A percentile compares a stretch with the other conserved stretches of the same genome.
phyloP scores from a whole-genome alignment of 1,140 invertebrate genomes.

The Bombus turneri region DNA sequence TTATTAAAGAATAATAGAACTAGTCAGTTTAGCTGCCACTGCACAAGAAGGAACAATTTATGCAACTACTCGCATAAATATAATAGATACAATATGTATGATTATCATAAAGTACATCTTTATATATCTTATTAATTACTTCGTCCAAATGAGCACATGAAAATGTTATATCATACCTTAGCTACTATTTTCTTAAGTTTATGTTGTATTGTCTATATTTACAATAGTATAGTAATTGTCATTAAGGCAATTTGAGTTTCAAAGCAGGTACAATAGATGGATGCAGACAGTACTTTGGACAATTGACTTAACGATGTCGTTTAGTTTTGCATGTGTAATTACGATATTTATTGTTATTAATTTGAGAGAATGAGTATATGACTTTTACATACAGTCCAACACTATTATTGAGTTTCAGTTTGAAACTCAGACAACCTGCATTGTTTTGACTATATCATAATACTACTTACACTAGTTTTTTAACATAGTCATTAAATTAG shows the following conservation, averaged over 20 bases:
- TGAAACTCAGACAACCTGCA: constrained; percentile 62
- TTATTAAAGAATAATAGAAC: constrained; percentile 74
- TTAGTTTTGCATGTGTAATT: constrained; percentile 40
- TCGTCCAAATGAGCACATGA: constrained; percentile 72
- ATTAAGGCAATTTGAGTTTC: constrained; percentile 81
- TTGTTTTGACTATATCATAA: constrained; percentile 46
- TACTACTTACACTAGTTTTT: constrained; percentile 50
- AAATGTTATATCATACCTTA: constrained; percentile 60
- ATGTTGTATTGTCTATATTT: constrained; percentile 78
- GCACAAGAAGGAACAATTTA: constrained; percentile 67
- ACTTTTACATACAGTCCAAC: constrained; percentile 56
- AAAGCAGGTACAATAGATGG: constrained; percentile 78
- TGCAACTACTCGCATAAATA: constrained; percentile 72
- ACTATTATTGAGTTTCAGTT: constrained; percentile 64
- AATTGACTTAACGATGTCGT: constrained; percentile 59
- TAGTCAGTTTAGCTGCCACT: constrained; percentile 75
- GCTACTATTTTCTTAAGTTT: constrained; percentile 55
- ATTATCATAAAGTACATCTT: constrained; percentile 70
- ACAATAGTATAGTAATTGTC: constrained; percentile 78
- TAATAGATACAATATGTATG: constrained; percentile 71
- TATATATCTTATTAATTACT: constrained; percentile 71
- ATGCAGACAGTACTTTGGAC: constrained; percentile 63
- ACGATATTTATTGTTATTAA: constrained; percentile 60
- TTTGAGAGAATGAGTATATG: constrained; percentile 67
- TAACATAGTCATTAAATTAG: constrained; percentile 52